Conservation (phyloP, 2,113 vertebrate genomes). For the Cottus gobio region DNA sequence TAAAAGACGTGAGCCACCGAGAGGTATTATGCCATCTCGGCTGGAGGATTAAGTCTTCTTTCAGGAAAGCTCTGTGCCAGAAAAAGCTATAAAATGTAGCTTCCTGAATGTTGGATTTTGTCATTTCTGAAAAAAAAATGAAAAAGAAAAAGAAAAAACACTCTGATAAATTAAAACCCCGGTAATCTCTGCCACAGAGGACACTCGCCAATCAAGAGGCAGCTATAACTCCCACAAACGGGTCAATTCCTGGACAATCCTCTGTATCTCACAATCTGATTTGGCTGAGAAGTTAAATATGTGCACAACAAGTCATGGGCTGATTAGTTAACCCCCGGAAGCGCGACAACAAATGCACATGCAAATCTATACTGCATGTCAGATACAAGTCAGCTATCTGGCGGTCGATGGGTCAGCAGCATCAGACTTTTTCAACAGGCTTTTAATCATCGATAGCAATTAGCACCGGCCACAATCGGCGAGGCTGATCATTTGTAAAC, state of each 20-base stretch:
- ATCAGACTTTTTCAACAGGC: slow-evolving; percentile 43
- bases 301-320: neutral
- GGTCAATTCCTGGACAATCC: slow-evolving; percentile 33
- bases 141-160: no score
- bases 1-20: slow-evolving; percentile 43
- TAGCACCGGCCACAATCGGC: slow-evolving; percentile 56
- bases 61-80: slow-evolving; percentile 26
- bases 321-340: slow-evolving; percentile 29
- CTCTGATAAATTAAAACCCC: slow-evolving; percentile 60
- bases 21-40: slow-evolving; percentile 46
- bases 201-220: slow-evolving; percentile 19
- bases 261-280: slow-evolving; percentile 17
- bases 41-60: slow-evolving; percentile 45
- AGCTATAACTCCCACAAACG: slow-evolving; percentile 17
- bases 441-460: slow-evolving; percentile 71
- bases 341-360: slow-evolving; percentile 6
- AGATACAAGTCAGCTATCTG: slow-evolving; percentile 18
- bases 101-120: slow-evolving; percentile 33
- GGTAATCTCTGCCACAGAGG: slow-evolving; percentile 42
- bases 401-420: slow-evolving; percentile 41
- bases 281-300: slow-evolving; percentile 23
- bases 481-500: slow-evolving; percentile 68
- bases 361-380: no score
- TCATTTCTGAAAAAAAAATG: no score
- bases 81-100: slow-evolving; percentile 10